Conservation (phyloP, 2,113 vertebrate genomes). For the Cyrtonyx montezumae region DNA sequence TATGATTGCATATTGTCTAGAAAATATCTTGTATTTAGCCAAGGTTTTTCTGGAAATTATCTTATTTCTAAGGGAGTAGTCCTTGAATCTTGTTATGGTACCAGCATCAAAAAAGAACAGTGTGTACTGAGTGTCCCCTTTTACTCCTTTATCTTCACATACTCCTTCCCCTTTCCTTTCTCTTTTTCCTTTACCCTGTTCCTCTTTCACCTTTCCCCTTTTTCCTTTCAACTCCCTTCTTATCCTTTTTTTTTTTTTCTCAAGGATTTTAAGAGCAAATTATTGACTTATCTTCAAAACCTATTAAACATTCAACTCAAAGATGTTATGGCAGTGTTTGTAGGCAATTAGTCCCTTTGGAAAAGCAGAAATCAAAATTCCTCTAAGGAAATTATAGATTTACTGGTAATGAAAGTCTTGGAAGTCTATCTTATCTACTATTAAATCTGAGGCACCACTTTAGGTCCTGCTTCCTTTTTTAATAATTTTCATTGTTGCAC, state of each 20-base stretch:
- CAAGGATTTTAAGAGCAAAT: conserved; percentile 21
- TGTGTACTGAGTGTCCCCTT: not conserved
- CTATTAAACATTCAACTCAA: conserved; percentile 2
- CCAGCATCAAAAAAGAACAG: not conserved
- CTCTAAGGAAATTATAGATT: conserved; percentile 29
- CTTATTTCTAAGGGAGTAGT: not conserved
- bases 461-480: not conserved
- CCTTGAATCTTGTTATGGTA: not conserved
- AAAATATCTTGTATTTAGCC: not conserved
- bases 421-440: not conserved
- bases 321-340: conserved; percentile 25
- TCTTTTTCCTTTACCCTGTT: fast-evolving
- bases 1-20: not conserved
- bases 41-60: not conserved
- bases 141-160: not conserved
- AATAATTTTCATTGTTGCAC: not conserved
- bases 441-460: conserved; percentile 4
- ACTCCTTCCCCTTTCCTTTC: not conserved
- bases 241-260: not conserved
- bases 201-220: too few species aligned
- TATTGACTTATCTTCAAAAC: conserved; percentile 14
- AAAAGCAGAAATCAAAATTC: conserved; percentile 40
- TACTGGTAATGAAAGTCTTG: not conserved
- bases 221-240: not conserved
- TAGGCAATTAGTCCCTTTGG: not conserved